These are phyloP conservation scores for Cepaea hortensis DNA, from an alignment of 2,888 invertebrate species.

Conservation along the genomic window DNA sequence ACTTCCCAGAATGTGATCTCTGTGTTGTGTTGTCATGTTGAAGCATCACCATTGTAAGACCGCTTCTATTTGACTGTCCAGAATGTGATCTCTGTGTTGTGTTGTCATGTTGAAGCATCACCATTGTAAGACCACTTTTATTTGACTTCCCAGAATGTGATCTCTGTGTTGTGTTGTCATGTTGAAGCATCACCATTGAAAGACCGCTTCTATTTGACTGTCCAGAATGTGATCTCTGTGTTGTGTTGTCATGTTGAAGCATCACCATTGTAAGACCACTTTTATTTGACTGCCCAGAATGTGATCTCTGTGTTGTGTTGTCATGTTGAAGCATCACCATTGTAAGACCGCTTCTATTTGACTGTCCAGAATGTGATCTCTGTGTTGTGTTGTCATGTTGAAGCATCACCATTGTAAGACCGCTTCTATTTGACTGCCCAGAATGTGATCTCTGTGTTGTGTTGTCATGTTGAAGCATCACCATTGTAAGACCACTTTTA, in stretches of 20 bases:
- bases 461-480: background rate
- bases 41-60: background rate
- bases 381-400: conserved; percentile 74
- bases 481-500: too few species aligned
- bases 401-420: background rate
- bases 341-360: too few species aligned
- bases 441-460: conserved; percentile 72
- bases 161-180: conserved; percentile 72
- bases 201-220: too few species aligned
- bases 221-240: too few species aligned
- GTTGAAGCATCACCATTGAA: background rate
- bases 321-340: background rate
- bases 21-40: conserved; percentile 74
- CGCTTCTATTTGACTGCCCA: too few species aligned
- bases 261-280: too few species aligned
- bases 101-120: background rate
- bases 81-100: conserved; percentile 72
- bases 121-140: too few species aligned
- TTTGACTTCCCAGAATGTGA: too few species aligned
- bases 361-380: too few species aligned
- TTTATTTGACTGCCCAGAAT: too few species aligned
- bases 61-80: too few species aligned
- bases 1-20: too few species aligned
- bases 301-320: conserved; percentile 72
- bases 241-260: conserved; percentile 74